A percentile compares a stretch with the other conserved stretches of the same genome.
Conservation (phyloP, 1,140 invertebrate species). For the Hycleus cichorii region DNA sequence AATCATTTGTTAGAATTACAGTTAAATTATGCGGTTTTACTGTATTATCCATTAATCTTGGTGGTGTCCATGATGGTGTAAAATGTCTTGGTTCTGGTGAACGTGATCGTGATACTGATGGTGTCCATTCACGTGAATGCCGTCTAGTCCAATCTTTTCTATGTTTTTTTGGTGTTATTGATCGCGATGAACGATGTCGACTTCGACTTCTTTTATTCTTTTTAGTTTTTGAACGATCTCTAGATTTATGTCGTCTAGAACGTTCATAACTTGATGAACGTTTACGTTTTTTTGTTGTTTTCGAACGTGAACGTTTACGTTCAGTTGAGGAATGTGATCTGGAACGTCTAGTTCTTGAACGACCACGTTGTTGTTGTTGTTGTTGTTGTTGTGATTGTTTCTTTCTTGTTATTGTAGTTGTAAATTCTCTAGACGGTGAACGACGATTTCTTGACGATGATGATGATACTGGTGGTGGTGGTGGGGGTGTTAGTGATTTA, state of each 20-base stretch:
- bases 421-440: constrained; percentile 14
- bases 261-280: constrained; percentile 26
- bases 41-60: constrained; percentile 32
- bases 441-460: constrained; percentile 4
- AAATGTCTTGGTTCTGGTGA: constrained; percentile 28
- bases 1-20: constrained; percentile 50
- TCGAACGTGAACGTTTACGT: constrained; percentile 38
- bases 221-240: constrained; percentile 28
- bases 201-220: constrained; percentile 23
- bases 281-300: constrained; percentile 30
- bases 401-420: not conserved
- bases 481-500: not conserved
- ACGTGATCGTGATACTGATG: constrained; percentile 40
- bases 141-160: constrained; percentile 25
- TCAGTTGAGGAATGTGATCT: constrained; percentile 32
- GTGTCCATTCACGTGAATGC: constrained; percentile 32
- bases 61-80: constrained; percentile 45
- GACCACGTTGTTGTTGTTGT: not conserved
- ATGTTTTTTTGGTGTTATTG: constrained; percentile 15
- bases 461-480: constrained; percentile 3
- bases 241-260: constrained; percentile 26
- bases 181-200: constrained; percentile 15
- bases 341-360: constrained; percentile 18
- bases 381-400: no score
- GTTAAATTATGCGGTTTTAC: constrained; percentile 43